A percentile compares a stretch with the other conserved stretches of the same genome.
These are phyloP conservation scores for Cremastobaeus sp. DNA, from an alignment of 2,888 invertebrate species.

Conservation along the genomic window DNA sequence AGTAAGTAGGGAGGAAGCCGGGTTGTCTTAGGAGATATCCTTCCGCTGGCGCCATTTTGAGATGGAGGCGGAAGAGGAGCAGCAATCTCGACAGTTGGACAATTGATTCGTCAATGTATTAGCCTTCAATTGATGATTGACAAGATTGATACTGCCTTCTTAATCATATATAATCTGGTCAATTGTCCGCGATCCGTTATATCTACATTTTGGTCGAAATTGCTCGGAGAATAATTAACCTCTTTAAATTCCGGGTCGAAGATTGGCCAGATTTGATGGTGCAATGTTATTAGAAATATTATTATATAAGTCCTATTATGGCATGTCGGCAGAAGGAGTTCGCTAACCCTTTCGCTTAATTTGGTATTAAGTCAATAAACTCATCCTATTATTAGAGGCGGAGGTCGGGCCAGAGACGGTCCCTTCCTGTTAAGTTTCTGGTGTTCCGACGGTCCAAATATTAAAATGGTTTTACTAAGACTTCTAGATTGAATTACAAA, in stretches of 20 bases:
- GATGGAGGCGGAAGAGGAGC: no score
- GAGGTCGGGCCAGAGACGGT: slow-evolving; percentile 24
- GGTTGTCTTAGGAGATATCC: slow-evolving; percentile 36
- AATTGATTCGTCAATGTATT: no score
- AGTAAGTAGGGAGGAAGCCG: no score
- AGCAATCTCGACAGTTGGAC: no score
- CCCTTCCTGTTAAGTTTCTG: slow-evolving; percentile 35
- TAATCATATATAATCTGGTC: no score
- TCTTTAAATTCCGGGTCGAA: no score
- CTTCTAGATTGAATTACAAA: slow-evolving; percentile 49
- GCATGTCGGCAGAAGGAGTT: slow-evolving; percentile 14
- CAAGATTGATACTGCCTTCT: no score
- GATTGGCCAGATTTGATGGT: slow-evolving; percentile 14
- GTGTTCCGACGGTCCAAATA: slow-evolving; percentile 21
- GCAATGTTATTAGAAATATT: slow-evolving; percentile 22
- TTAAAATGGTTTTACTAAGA: slow-evolving; percentile 44
- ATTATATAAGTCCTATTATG: slow-evolving; percentile 35
- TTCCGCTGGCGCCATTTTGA: slow-evolving; percentile 10
- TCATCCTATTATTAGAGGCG: slow-evolving; percentile 49
- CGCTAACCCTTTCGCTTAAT: slow-evolving; percentile 47
- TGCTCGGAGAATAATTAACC: no score
- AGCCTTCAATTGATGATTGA: no score
- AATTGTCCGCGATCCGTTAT: no score
- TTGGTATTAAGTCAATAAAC: slow-evolving; percentile 52
- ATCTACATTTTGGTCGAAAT: no score